These are phyloP conservation scores for Equus quagga DNA, from an alignment of 2,113 vertebrate genomes.

Conservation along the genomic window DNA sequence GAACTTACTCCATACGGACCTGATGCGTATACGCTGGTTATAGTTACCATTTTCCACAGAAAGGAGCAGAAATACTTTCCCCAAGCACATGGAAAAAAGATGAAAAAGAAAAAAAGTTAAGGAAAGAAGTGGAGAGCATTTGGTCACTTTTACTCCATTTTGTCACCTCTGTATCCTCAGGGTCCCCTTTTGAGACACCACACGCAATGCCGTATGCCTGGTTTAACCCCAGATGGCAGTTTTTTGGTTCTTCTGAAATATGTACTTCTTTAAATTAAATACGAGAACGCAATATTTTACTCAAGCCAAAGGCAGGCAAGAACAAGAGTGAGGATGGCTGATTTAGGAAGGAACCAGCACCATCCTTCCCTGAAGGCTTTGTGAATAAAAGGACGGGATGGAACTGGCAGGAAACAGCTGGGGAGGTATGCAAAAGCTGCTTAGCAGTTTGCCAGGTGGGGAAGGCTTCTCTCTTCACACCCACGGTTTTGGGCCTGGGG, in stretches of 20 bases:
- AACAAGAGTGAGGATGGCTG: conserved; percentile 13
- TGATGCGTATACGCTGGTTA: fast-evolving
- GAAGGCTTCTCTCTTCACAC: background rate
- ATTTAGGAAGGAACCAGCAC: conserved; percentile 6
- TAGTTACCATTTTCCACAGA: background rate
- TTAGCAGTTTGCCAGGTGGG: background rate
- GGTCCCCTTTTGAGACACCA: background rate
- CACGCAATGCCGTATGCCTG: fast-evolving
- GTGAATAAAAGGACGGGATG: background rate
- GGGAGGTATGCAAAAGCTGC: background rate
- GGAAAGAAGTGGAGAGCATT: background rate
- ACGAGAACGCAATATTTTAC: background rate
- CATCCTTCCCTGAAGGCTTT: background rate
- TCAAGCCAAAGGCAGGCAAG: background rate
- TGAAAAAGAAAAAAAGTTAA: background rate
- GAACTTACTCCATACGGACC: background rate
- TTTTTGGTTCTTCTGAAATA: conserved; percentile 30
- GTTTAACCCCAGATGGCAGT: background rate
- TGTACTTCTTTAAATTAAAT: conserved; percentile 7
- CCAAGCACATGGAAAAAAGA: background rate
- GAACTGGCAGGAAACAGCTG: background rate
- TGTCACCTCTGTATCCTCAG: background rate
- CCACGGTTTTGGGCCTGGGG: fast-evolving
- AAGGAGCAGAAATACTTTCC: background rate
- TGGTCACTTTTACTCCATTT: fast-evolving